Percentiles rank a stretch among this genome's conserved stretches.
These are phyloP conservation scores for Griposia aprilina DNA, from an alignment of 2,888 invertebrate genomes.

Conservation along the genomic window DNA sequence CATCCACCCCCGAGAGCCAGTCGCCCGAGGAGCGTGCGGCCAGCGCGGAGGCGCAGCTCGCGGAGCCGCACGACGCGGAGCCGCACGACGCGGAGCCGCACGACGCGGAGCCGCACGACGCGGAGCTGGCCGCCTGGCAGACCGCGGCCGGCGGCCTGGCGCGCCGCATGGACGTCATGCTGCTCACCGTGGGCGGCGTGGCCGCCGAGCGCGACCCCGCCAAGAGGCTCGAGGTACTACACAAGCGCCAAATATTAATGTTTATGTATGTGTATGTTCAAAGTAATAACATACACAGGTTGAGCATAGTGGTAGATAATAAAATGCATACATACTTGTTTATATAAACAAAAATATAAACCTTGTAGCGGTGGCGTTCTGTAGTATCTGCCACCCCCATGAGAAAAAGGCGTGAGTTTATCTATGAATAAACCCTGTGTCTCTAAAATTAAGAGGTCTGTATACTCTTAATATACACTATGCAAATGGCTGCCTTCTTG, in stretches of 20 bases:
- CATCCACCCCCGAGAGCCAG: not conserved
- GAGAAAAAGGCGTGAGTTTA: no score
- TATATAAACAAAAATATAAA: not conserved
- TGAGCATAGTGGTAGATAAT: not conserved
- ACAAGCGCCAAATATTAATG: not conserved
- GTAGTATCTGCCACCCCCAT: no score
- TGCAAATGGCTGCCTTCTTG: not conserved
- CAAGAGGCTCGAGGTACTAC: constrained; percentile 85
- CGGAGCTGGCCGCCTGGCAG: constrained; percentile 55
- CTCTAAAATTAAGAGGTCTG: no score
- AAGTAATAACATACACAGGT: not conserved
- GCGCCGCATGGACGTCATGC: constrained; percentile 90
- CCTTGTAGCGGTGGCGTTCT: no score
- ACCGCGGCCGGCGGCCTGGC: constrained; percentile 78
- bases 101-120: constrained; percentile 40
- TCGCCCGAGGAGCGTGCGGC: not conserved
- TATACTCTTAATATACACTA: not conserved
- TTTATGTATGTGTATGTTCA: not conserved
- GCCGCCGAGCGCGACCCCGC: constrained; percentile 91
- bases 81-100: constrained; percentile 37
- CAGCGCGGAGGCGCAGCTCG: no score
- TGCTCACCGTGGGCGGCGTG: constrained; percentile 91
- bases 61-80: constrained; percentile 40
- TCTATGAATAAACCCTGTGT: no score
- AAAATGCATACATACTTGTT: not conserved